Evolutionary conservation across 2,888 invertebrate species (phyloP), one percentile per base, ranked within the genome.

Genomic region (Actias luna): DNA sequence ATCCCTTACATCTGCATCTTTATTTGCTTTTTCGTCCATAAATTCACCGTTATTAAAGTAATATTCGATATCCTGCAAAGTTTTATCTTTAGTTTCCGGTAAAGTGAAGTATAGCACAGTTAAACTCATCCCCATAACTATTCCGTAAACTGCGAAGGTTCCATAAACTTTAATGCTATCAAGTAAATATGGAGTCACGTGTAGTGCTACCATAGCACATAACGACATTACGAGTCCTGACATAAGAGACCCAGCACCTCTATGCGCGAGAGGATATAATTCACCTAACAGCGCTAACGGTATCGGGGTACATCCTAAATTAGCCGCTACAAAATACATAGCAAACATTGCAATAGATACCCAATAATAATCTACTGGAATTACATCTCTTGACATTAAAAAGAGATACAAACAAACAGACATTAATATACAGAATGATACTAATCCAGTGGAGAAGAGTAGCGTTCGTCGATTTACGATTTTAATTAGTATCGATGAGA

Each of bases 81-180:
- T 77, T 18, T 63, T 68, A 7, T 78, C 77, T 65, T 78, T 79
- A 1, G 79, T 79, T 66, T 80, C 79, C n/a, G 79, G 79, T 55
- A 79, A 63, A 2, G 71, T 67, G 39, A 77, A 78, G 42, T 74
- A 77, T 0, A 80, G 63, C 5, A 72, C 64, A 4, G 74, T 22
- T 2, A 79, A 63, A 5, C 69, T 63, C 0, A 65, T n/a, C 0
- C 61, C 68, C 68, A 76, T 74, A 0, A 77, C 66, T 1, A 68
- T 59, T 1, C 84, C 87, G 58, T 78, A 84, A 0, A 85, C 78
- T n/a, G 79, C 72, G 62, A 88, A 89, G 0, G 85, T 85, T 0
- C 88, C 88, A 42, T 86, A 77, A 0, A 87, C 80, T 60, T 82
- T 75, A 0, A 82, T 58, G 39, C 64, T 72, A 0, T 58, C 68